These are phyloP conservation scores for Megalonaias nervosa DNA, from an alignment of 1,140 invertebrate species.

Conservation along the genomic window DNA sequence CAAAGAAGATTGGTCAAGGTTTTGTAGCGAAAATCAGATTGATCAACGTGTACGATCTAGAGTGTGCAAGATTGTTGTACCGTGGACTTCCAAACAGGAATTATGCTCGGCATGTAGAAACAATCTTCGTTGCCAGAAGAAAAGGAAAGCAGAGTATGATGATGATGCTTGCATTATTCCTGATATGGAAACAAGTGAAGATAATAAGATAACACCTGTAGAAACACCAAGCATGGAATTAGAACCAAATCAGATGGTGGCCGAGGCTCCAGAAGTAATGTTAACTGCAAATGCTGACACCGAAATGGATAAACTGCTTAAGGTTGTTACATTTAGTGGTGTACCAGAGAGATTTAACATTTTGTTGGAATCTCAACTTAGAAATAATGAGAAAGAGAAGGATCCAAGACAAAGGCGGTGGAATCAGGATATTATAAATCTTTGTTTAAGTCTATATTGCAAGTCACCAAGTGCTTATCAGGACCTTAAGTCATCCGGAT, in stretches of 20 bases:
- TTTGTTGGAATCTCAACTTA: constrained; percentile 27
- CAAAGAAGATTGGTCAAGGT: constrained; percentile 6
- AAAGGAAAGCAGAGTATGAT: too few species aligned
- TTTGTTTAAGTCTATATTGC: constrained; percentile 17
- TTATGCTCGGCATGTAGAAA: too few species aligned
- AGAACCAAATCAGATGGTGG: not conserved
- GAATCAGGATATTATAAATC: constrained; percentile 17
- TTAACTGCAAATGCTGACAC: not conserved
- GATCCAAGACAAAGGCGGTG: constrained; percentile 25
- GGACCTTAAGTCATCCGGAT: constrained; percentile 9
- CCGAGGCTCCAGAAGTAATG: not conserved
- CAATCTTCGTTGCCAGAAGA: too few species aligned
- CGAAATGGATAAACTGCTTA: constrained; percentile 5
- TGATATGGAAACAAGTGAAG: not conserved
- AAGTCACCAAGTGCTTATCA: constrained; percentile 23
- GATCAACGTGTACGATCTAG: too few species aligned
- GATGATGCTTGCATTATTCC: not conserved
- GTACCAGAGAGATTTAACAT: constrained; percentile 12
- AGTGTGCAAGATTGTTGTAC: too few species aligned
- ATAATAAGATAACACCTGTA: not conserved
- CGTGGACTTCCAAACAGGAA: too few species aligned
- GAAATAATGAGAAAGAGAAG: constrained; percentile 11
- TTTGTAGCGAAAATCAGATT: too few species aligned
- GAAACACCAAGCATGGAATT: not conserved
- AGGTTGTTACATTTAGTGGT: constrained; percentile 1